phyloP scores from a whole-genome alignment of 64 coral and sea anemone species.

The Platygyra sinensis region DNA sequence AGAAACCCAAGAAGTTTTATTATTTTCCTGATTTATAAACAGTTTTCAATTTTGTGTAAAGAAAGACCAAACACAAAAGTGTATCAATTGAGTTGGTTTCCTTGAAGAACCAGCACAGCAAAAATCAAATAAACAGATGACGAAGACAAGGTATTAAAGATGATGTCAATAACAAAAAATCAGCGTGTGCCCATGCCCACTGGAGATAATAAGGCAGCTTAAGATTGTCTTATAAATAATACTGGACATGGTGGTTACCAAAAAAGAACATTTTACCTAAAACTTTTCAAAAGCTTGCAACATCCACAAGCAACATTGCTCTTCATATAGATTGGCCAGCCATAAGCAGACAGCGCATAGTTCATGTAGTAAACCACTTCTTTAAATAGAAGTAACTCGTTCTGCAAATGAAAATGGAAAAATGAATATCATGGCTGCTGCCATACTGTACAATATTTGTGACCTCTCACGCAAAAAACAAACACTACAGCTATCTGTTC shows the following conservation, averaged over 20 bases:
- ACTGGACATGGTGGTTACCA: not conserved
- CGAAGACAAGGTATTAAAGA: no score
- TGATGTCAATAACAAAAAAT: no score
- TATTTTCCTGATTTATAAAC: not conserved
- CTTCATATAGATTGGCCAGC: conserved; percentile 99
- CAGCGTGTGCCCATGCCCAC: no score
- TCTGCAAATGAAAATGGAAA: conserved; percentile 41
- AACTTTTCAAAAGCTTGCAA: conserved; percentile 72
- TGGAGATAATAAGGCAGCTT: no score
- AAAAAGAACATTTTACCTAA: conserved; percentile 57
- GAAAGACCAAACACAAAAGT: not conserved
- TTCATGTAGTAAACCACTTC: conserved; percentile 98
- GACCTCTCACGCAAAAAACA: no score
- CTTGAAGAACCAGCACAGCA: no score
- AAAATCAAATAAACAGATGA: no score
- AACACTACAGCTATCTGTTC: no score
- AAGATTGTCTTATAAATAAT: no score
- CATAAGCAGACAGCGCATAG: conserved; percentile 95
- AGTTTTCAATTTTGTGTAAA: not conserved
- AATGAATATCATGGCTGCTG: not conserved
- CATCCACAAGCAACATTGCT: conserved; percentile 83
- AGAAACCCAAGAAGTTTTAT: conserved; percentile 6
- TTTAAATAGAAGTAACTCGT: conserved; percentile 78
- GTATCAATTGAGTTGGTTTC: not conserved
- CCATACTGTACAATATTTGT: no score